These are phyloP conservation scores for Laodelphax striatellus DNA, from an alignment of 1,140 invertebrate species.

Conservation along the genomic window DNA sequence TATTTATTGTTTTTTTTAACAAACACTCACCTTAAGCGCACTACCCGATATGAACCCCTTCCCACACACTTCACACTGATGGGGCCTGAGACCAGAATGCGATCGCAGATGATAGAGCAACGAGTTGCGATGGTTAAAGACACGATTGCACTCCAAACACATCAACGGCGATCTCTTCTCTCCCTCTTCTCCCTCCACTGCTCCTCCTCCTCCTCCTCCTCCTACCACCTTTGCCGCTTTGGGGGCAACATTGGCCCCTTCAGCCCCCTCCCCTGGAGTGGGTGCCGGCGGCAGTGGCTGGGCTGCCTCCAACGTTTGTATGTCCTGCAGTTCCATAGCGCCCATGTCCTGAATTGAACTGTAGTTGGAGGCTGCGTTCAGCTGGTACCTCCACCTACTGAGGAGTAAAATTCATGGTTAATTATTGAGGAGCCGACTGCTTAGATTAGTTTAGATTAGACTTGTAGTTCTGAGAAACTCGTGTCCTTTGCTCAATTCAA, in stretches of 20 bases:
- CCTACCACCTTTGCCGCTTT: not conserved
- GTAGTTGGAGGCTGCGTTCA: no score
- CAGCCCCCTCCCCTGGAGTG: not conserved
- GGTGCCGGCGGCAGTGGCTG: not conserved
- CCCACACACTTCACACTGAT: constrained; percentile 68
- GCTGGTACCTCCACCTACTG: not conserved
- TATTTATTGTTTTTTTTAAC: no score
- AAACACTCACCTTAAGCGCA: constrained; percentile 57
- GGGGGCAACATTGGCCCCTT: no score
- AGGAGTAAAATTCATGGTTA: not conserved
- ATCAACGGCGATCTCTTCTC: constrained; percentile 26
- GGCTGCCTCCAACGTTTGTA: not conserved
- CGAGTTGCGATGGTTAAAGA: constrained; percentile 72
- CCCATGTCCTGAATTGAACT: not conserved
- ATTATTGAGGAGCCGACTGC: no score
- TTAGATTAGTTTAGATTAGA: no score
- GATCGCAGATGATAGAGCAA: constrained; percentile 71
- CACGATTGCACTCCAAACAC: constrained; percentile 57
- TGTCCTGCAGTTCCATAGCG: constrained; percentile 5
- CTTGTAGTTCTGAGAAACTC: no score
- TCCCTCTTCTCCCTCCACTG: constrained; percentile 8
- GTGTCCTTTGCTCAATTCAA: no score
- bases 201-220: not conserved
- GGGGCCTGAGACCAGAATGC: constrained; percentile 62
- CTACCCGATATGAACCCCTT: constrained; percentile 69